Conservation (phyloP, 2,888 invertebrate genomes). For the Diachrysia chrysitis region DNA sequence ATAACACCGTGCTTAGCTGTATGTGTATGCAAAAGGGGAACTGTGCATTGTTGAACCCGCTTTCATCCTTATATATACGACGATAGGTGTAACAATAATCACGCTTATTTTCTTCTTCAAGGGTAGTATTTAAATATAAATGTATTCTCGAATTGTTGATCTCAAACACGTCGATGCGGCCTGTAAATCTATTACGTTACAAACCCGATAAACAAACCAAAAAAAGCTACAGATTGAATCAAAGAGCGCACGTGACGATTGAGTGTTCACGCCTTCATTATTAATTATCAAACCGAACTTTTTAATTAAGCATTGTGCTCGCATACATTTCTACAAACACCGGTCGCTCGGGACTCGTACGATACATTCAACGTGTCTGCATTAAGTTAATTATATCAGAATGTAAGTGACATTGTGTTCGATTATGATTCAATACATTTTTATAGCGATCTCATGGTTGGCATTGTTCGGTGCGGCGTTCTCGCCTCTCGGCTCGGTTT, state of each 20-base stretch:
- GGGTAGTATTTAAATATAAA: not conserved
- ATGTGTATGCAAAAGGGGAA: slow-evolving; percentile 19
- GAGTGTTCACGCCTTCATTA: slow-evolving; percentile 66
- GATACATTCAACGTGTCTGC: slow-evolving; percentile 71
- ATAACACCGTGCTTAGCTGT: slow-evolving; percentile 16
- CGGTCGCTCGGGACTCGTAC: slow-evolving; percentile 45
- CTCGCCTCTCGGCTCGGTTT: slow-evolving; percentile 71
- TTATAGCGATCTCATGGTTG: slow-evolving; percentile 77
- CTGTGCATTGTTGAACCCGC: slow-evolving; percentile 7
- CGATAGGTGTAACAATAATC: not conserved
- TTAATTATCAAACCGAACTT: slow-evolving; percentile 73
- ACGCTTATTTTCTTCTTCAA: not conserved
- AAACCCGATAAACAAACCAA: not conserved
- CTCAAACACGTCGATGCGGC: not conserved
- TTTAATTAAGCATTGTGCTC: slow-evolving; percentile 82
- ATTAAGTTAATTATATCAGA: slow-evolving; percentile 77
- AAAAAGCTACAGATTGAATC: slow-evolving; percentile 36
- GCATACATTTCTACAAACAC: slow-evolving; percentile 56
- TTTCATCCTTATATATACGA: not conserved
- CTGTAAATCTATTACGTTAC: not conserved
- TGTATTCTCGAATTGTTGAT: not conserved
- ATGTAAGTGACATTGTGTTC: slow-evolving; percentile 73
- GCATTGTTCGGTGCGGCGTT: slow-evolving; percentile 76
- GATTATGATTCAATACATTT: slow-evolving; percentile 78
- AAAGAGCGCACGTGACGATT: slow-evolving; percentile 59